Evolutionary conservation across 2,888 invertebrate genomes (phyloP).

Genomic region (Brachypalpus laphriformis): DNA sequence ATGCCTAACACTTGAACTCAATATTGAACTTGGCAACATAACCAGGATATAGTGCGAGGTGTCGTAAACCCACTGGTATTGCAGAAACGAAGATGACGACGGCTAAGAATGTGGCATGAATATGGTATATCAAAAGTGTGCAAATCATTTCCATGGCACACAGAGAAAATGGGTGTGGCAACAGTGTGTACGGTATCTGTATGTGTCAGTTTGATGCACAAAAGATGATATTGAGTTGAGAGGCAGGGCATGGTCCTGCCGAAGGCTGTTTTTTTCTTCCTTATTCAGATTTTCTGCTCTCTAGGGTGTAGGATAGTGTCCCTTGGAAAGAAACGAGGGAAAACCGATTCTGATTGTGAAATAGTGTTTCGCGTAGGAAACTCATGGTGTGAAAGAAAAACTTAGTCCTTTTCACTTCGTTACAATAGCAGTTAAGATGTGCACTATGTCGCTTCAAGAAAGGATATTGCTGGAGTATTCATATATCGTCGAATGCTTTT

Average conservation of each 20-base stretch:
- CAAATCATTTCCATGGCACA: constrained; percentile 54
- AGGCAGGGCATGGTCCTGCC: not conserved
- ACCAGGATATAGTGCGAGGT: not conserved
- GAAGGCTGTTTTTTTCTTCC: constrained; percentile 9
- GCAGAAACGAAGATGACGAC: constrained; percentile 25
- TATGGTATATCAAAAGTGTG: constrained; percentile 51
- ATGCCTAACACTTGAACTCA: constrained; percentile 54
- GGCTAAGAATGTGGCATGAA: constrained; percentile 50
- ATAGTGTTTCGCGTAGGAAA: not conserved
- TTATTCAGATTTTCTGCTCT: constrained; percentile 22
- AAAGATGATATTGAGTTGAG: constrained; percentile 4
- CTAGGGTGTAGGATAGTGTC: constrained; percentile 30
- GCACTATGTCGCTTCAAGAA: constrained; percentile 26
- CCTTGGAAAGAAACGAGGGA: not conserved
- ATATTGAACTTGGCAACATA: constrained; percentile 65
- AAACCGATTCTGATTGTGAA: constrained; percentile 20
- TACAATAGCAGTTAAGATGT: constrained; percentile 26
- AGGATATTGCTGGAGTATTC: not conserved
- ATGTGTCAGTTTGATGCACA: constrained; percentile 23
- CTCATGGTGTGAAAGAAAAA: constrained; percentile 37
- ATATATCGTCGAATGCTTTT: not conserved
- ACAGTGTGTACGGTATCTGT: not conserved
- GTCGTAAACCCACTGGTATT: constrained; percentile 1
- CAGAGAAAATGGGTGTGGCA: constrained; percentile 59
- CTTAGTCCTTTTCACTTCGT: constrained; percentile 38